Base-by-base conservation (phyloP, 35 echinoderm and acorn worm species). In the Diadema setosum region DNA sequence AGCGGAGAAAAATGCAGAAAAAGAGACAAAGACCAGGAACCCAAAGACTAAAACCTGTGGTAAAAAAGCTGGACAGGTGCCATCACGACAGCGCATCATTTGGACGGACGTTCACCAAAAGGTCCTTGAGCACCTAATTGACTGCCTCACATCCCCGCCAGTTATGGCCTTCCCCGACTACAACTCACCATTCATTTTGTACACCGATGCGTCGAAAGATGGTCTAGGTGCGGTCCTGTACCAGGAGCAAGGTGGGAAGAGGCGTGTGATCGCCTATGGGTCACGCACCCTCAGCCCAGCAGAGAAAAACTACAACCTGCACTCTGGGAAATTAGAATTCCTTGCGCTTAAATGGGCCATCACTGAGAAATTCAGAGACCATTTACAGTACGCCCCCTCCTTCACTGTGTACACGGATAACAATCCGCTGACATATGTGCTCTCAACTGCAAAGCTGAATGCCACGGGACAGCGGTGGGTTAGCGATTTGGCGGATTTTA, bases 301-400 rank as follows among this genome's bases (percentile, higher is more conserved):
- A 27, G 86, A 93, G 41, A 88, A 88, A 35, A 94, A 85, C 49
- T 88, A 88, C 43, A 39, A 75, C 34, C 41, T 91, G 17, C 89
- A 85, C 57, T 85, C 82, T 2, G 87, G 87, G 17, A 94, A 94
- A 55, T 73, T 94, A 14, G 91, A 93, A 64, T 93, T 93, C 63
- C 50, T 94, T 36, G 93, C 87, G 1, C 31, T 94, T 31, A 86
- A 94, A 70, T 83, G 85, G 93, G 83, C 83, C 1, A 65, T 85
- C 23, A 60, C 46, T 31, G 56, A 65, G 46, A 61, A 85, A 20
- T 85, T 85, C 32, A 43, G 83, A 39, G 83, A 85, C 43, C 56
- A 85, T 36, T 36, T 85, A 23, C 65, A 35, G 8, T 85, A 87
- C 21, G 61, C 69, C 44, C 0, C 57, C n/a, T n/a, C n/a, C n/a